phyloP scores from a whole-genome alignment of 2,113 vertebrate genomes.

The Capreolus pygargus region DNA sequence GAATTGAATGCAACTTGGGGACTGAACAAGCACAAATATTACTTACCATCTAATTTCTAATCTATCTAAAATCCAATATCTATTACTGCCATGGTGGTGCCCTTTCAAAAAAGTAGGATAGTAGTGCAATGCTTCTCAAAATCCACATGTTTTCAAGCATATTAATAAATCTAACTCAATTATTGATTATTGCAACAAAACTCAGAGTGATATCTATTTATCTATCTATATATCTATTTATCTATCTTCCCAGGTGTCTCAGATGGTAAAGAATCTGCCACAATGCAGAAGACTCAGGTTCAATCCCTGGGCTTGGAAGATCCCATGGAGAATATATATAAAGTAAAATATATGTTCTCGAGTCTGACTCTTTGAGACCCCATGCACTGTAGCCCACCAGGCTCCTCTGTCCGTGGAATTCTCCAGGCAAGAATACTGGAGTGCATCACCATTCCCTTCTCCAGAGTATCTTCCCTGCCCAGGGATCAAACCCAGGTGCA shows the following conservation, averaged over 20 bases:
- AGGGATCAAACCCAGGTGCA: background rate
- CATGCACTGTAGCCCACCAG: background rate
- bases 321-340: background rate
- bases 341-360: background rate
- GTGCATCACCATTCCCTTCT: background rate
- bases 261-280: background rate
- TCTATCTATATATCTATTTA: background rate
- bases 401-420: background rate
- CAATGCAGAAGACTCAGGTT: background rate
- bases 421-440: background rate
- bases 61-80: background rate
- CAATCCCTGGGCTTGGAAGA: background rate
- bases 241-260: background rate
- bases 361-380: background rate
- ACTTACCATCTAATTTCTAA: background rate
- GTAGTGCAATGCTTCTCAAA: background rate
- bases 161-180: background rate
- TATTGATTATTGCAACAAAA: background rate
- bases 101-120: background rate
- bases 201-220: background rate
- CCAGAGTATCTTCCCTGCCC: background rate
- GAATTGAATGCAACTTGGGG: background rate
- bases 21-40: background rate
- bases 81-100: background rate
- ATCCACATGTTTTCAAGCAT: background rate